Conservation (phyloP, 1,140 invertebrate species). For the Drosophila ficusphila region DNA sequence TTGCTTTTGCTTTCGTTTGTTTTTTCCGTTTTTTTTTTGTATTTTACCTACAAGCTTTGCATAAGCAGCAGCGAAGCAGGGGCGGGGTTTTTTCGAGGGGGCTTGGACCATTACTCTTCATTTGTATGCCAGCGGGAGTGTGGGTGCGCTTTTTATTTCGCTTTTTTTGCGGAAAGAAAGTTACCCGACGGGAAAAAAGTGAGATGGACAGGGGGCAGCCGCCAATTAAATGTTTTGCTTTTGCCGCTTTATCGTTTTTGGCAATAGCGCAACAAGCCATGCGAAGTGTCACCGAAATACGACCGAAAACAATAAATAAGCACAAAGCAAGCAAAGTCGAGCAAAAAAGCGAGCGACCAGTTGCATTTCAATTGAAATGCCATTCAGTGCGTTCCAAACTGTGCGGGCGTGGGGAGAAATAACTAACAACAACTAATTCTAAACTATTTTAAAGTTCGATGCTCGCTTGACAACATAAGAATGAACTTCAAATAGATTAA, state of each 20-base stretch:
- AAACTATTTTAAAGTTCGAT: neutral
- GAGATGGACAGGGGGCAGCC: slow-evolving; percentile 12
- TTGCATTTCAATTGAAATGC: slow-evolving; percentile 17
- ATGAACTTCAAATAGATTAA: too few relatives aligned
- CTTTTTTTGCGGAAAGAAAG: slow-evolving; percentile 48
- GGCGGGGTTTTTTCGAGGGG: neutral
- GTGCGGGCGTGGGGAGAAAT: neutral
- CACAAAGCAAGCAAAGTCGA: slow-evolving; percentile 6
- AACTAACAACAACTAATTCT: neutral
- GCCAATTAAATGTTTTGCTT: slow-evolving; percentile 34
- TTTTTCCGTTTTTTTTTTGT: neutral
- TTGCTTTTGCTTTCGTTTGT: neutral
- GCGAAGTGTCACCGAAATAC: slow-evolving; percentile 17
- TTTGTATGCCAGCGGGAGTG: slow-evolving; percentile 39
- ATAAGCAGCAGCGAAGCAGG: slow-evolving; percentile 20
- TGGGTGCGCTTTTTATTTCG: slow-evolving; percentile 21
- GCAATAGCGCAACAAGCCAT: slow-evolving; percentile 26
- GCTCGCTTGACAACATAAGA: too few relatives aligned
- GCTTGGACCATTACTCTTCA: slow-evolving; percentile 31
- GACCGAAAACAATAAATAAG: slow-evolving; percentile 12
- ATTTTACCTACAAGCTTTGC: slow-evolving; percentile 8
- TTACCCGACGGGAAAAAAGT: slow-evolving; percentile 15
- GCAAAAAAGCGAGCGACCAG: slow-evolving; percentile 9
- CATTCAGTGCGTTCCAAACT: neutral
- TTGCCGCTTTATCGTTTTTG: slow-evolving; percentile 10